These are phyloP conservation scores for Felis chaus DNA, from an alignment of 2,113 vertebrate species.

Conservation along the genomic window DNA sequence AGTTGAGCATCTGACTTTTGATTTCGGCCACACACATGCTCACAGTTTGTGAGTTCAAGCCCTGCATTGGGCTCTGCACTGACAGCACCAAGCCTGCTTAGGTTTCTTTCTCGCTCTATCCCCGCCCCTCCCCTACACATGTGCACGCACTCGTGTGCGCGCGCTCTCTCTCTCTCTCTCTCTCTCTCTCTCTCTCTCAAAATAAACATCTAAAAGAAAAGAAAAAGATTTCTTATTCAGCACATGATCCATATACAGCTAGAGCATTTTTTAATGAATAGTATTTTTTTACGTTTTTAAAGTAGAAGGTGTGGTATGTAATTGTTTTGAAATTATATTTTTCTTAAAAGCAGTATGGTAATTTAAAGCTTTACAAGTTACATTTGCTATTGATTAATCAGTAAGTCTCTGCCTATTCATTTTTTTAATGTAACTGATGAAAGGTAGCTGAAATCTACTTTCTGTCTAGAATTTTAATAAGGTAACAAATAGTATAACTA, in stretches of 20 bases:
- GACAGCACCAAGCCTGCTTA: too few relatives aligned
- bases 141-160: accelerated
- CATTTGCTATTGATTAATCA: background rate
- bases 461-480: slow-evolving; percentile 45
- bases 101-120: too few relatives aligned
- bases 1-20: too few relatives aligned
- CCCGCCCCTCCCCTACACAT: too few relatives aligned
- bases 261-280: slow-evolving; percentile 32
- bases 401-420: background rate
- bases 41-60: too few relatives aligned
- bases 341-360: background rate
- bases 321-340: background rate
- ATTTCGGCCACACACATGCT: too few relatives aligned
- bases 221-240: background rate
- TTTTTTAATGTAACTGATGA: slow-evolving; percentile 14
- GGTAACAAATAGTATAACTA: background rate
- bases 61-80: too few relatives aligned
- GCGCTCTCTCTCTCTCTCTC: too few relatives aligned
- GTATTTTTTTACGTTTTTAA: background rate
- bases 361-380: background rate
- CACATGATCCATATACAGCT: background rate
- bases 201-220: too few relatives aligned
- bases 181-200: too few relatives aligned
- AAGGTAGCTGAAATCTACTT: slow-evolving; percentile 5
- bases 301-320: background rate